Percentiles rank a stretch among this genome's conserved stretches.
Conservation (phyloP, 2,113 vertebrate species). For the Candoia aspera region DNA sequence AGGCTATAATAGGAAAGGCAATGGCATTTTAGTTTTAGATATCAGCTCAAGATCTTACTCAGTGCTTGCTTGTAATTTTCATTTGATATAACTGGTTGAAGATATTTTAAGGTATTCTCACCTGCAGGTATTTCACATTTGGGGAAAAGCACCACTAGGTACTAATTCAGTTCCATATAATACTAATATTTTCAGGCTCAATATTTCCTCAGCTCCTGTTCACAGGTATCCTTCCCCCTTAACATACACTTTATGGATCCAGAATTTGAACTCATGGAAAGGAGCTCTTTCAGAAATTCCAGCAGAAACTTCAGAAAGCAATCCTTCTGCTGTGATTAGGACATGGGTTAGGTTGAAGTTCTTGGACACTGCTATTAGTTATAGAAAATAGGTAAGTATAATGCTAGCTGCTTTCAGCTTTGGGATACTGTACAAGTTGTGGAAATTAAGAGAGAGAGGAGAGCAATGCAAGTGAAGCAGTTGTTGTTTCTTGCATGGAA, state of each 20-base stretch:
- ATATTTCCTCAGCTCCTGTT: background rate
- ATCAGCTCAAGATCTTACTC: background rate
- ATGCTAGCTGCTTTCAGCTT: background rate
- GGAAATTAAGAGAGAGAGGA: background rate
- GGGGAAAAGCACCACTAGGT: background rate
- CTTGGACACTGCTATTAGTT: background rate
- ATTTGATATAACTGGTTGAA: background rate
- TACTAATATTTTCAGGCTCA: background rate
- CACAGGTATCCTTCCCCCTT: background rate
- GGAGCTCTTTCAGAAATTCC: background rate
- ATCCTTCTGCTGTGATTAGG: background rate
- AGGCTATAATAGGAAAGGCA: conserved; percentile 69
- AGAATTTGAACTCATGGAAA: background rate
- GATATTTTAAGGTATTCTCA: background rate
- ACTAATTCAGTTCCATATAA: background rate
- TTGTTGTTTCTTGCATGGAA: background rate
- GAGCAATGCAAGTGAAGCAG: background rate
- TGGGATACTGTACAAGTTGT: background rate
- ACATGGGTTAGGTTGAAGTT: background rate
- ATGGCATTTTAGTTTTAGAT: background rate
- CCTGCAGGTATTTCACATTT: background rate
- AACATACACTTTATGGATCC: background rate
- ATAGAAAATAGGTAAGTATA: background rate
- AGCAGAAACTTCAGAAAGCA: background rate
- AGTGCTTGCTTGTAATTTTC: background rate